These are phyloP conservation scores for Drosophila affinis DNA, from an alignment of 2,888 invertebrate species.

Conservation along the genomic window DNA sequence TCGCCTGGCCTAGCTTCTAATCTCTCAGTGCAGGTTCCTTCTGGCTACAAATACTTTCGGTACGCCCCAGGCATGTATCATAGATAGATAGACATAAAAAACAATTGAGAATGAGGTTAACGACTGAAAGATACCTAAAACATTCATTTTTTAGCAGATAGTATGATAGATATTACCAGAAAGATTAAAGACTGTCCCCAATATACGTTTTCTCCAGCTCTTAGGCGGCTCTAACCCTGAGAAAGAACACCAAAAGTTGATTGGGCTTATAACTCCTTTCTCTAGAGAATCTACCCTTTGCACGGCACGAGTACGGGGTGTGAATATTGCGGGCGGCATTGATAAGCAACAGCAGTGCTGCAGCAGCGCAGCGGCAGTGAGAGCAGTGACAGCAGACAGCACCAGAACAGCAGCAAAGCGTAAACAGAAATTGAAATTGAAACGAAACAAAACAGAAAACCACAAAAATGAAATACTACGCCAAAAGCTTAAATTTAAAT, in stretches of 20 bases:
- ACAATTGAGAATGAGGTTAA: neutral
- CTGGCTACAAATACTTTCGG: neutral
- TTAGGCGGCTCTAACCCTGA: no score
- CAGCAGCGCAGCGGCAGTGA: neutral
- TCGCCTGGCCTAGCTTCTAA: slow-evolving; percentile 18
- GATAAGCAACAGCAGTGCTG: neutral
- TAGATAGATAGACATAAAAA: neutral
- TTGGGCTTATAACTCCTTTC: neutral
- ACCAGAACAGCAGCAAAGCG: slow-evolving; percentile 3
- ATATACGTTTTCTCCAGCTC: no score
- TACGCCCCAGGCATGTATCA: neutral
- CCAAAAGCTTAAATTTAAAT: slow-evolving; percentile 38
- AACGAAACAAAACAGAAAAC: slow-evolving; percentile 29
- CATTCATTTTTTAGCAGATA: neutral
- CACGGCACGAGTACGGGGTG: neutral
- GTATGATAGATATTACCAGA: neutral
- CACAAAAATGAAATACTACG: slow-evolving; percentile 38
- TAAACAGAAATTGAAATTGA: slow-evolving; percentile 6
- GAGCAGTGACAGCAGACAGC: neutral
- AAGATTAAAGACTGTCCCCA: neutral
- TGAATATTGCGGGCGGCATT: neutral
- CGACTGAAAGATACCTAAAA: neutral
- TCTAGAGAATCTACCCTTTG: neutral
- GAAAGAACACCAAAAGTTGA: no score
- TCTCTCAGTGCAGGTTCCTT: neutral